Evolutionary conservation across 2,888 invertebrate species (phyloP).

Genomic region (Pantelozetes paolii): DNA sequence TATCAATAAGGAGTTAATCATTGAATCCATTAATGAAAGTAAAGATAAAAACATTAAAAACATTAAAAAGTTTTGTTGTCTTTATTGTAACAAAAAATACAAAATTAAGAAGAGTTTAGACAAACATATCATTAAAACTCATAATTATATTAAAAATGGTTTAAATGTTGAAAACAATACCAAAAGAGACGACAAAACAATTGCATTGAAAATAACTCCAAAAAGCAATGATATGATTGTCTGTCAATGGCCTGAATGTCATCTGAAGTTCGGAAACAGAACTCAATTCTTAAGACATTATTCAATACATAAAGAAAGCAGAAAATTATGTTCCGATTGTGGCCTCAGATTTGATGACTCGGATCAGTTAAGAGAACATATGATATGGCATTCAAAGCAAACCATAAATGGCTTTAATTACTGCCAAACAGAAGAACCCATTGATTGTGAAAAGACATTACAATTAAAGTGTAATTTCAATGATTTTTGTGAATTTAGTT

Average conservation of each 20-base stretch:
- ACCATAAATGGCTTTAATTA: neutral
- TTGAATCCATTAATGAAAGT: too few relatives aligned
- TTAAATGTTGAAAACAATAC: neutral
- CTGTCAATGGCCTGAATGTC: neutral
- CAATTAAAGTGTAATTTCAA: too few relatives aligned
- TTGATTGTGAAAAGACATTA: too few relatives aligned
- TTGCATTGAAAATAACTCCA: neutral
- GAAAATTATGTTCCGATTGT: neutral
- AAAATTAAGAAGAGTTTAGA: slow-evolving; percentile 2
- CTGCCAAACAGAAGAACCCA: too few relatives aligned
- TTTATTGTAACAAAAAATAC: neutral
- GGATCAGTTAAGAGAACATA: neutral
- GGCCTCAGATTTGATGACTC: neutral
- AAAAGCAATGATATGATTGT: neutral
- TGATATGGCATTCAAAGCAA: slow-evolving; percentile 8
- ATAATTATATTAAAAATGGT: neutral
- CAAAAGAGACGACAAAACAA: neutral
- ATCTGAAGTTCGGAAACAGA: neutral
- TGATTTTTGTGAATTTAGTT: neutral
- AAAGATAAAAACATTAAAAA: neutral
- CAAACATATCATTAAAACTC: neutral
- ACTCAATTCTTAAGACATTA: neutral
- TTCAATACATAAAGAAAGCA: neutral
- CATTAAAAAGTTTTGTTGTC: neutral
- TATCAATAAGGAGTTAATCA: too few relatives aligned